Evolutionary conservation across 2,888 invertebrate species (phyloP).

Genomic region (Cataglyphis rosenhaueri): DNA sequence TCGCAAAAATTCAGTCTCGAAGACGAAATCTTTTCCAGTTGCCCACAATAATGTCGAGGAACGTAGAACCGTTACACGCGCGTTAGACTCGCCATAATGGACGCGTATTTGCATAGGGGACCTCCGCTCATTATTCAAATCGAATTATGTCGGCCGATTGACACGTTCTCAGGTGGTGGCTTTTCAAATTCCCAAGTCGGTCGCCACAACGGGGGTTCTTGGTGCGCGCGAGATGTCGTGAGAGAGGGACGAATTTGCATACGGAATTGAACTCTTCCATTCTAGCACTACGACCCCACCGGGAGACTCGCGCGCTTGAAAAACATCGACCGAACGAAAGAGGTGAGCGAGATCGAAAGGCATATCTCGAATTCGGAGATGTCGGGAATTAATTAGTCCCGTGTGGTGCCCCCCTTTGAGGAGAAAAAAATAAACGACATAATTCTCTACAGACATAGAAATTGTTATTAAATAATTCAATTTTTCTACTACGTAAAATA

Average conservation of each 20-base stretch:
- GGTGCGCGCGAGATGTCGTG: slow-evolving; percentile 68
- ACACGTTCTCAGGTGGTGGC: slow-evolving; percentile 80
- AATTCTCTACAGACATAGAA: not conserved
- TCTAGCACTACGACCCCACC: slow-evolving; percentile 60
- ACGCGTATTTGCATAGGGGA: slow-evolving; percentile 83
- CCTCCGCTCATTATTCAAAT: slow-evolving; percentile 80
- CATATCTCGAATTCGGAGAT: slow-evolving; percentile 33
- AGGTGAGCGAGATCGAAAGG: slow-evolving; percentile 40
- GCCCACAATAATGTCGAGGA: slow-evolving; percentile 60
- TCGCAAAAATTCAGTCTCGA: slow-evolving; percentile 2
- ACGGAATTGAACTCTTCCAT: slow-evolving; percentile 74
- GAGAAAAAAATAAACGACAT: not conserved
- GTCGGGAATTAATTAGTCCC: slow-evolving; percentile 38
- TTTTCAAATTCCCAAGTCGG: slow-evolving; percentile 76
- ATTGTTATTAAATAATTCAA: not conserved
- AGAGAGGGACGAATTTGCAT: slow-evolving; percentile 78
- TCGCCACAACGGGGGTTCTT: slow-evolving; percentile 70
- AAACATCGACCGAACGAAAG: slow-evolving; percentile 54
- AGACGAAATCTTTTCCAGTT: slow-evolving; percentile 42
- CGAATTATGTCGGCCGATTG: slow-evolving; percentile 82
- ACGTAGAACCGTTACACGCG: slow-evolving; percentile 73
- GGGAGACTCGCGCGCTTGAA: slow-evolving; percentile 32
- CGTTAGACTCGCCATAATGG: slow-evolving; percentile 73
- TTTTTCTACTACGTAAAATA: not conserved
- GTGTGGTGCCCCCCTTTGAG: not conserved